These are phyloP conservation scores for Argentina silus DNA, from an alignment of 2,797 vertebrate genomes.

Conservation along the genomic window DNA sequence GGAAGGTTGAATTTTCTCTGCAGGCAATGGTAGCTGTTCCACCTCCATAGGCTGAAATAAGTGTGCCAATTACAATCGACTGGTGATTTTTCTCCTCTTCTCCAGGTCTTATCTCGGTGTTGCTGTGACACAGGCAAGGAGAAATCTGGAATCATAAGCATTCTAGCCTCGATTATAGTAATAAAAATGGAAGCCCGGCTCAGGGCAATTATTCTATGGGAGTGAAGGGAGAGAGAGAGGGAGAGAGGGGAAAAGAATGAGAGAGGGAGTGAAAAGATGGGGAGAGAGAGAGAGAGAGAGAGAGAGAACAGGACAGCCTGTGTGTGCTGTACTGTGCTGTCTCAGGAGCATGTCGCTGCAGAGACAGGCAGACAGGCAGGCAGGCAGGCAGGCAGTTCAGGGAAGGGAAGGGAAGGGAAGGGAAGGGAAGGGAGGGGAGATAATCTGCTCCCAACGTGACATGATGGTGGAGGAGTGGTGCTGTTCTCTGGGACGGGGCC, in stretches of 20 bases:
- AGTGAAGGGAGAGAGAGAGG: conserved; percentile 48
- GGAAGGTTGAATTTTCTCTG: conserved; percentile 55
- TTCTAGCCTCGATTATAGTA: conserved; percentile 74
- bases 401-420: conserved; percentile 1
- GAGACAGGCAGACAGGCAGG: conserved; percentile 44
- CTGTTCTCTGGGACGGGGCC: conserved; percentile 5
- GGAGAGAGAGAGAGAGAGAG: conserved; percentile 52
- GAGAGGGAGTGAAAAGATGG: conserved; percentile 30
- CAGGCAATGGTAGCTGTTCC: conserved; percentile 38
- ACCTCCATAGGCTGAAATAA: conserved; percentile 60
- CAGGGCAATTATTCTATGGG: conserved; percentile 68
- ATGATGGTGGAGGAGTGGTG: conserved; percentile 57
- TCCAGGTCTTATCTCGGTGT: conserved; percentile 61
- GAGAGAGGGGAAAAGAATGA: conserved; percentile 45
- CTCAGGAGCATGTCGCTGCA: conserved; percentile 54
- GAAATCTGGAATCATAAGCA: conserved; percentile 70
- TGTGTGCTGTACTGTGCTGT: conserved; percentile 53
- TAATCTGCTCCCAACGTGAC: conserved; percentile 63
- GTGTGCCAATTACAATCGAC: conserved; percentile 73
- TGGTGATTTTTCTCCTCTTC: conserved; percentile 65
- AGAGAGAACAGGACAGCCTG: conserved; percentile 56
- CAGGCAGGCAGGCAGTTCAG: conserved; percentile 33
- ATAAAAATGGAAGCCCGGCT: conserved; percentile 74
- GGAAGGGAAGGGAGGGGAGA: conserved; percentile 43
- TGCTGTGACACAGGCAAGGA: conserved; percentile 64